Evolutionary conservation across 2,888 invertebrate genomes (phyloP), one percentile per base, ranked within the genome.

Genomic region (Tyria jacobaeae): DNA sequence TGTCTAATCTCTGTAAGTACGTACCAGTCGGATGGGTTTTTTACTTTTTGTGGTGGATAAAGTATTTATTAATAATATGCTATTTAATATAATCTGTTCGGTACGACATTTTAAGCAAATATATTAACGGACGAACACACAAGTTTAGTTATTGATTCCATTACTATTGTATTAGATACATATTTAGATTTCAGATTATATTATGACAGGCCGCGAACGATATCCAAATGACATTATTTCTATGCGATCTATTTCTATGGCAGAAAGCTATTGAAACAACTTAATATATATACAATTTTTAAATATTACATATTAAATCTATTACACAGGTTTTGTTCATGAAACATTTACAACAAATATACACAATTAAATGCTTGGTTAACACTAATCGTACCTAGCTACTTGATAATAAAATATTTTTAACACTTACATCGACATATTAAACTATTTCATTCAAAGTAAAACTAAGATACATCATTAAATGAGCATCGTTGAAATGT

Each of bases 301-400:
- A 31, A 14, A 14, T 5, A 44, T 54, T 31, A 17, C 7, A 60
- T 25, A 37, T 59, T 53, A 58, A 55, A 49, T 37, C 25, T 39
- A 49, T 41, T 31, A 58, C 37, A 39, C 41, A 44, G 15, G 5
- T 47, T 56, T 34, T 51, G 51, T 35, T 57, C 25, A 41, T 57
- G 50, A 71, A 81, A 83, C 83, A 83, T 84, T 80, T 87, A 87
- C 87, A 88, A 80, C 81, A 82, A 82, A 84, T 88, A 80, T 86
- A 85, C 83, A 88, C 81, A 83, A 62, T 71, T 72, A 78, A 73
- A 74, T 71, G 68, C 44, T 75, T 81, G 80, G 68, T 73, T 79
- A 75, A 70, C 72, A 70, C 76, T 76, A 80, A 71, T 71, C 68
- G 66, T 84, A 82, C 62, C 70, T 82, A 83, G 71, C 75, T 84